Conservation (phyloP, 2,888 invertebrate species). For the Erpobdella octoculata region DNA sequence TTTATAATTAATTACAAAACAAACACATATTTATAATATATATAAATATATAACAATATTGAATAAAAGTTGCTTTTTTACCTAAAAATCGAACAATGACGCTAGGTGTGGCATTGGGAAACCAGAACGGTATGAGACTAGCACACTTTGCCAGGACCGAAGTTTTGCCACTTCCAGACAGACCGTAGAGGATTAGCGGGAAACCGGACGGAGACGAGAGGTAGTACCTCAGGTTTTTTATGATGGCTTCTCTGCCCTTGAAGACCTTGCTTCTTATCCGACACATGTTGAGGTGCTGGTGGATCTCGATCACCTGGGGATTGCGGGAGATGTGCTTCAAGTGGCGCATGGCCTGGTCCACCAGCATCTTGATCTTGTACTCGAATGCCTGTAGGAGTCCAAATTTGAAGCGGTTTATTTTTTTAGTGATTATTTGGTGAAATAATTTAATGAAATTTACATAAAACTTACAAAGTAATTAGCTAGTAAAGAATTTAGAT, state of each 20-base stretch:
- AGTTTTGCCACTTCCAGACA: constrained; percentile 40
- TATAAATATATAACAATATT: constrained; percentile 6
- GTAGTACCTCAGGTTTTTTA: constrained; percentile 31
- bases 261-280: constrained; percentile 34
- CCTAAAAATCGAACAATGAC: constrained; percentile 38
- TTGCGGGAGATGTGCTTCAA: constrained; percentile 27
- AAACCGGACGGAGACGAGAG: constrained; percentile 17
- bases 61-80: constrained; percentile 11
- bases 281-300: constrained; percentile 38
- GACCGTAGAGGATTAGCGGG: constrained; percentile 38
- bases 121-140: constrained; percentile 35
- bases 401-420: neutral
- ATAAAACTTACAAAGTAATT: neutral
- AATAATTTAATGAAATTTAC: neutral
- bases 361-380: constrained; percentile 30
- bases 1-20: too few relatives aligned
- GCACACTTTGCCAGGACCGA: constrained; percentile 40
- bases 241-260: constrained; percentile 35
- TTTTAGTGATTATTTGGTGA: neutral
- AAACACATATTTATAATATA: neutral
- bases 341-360: constrained; percentile 34
- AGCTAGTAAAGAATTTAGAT: neutral
- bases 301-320: constrained; percentile 34
- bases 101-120: constrained; percentile 30
- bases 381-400: constrained; percentile 30